phyloP scores from a whole-genome alignment of 2,888 invertebrate genomes.

The Pheosia gnoma region DNA sequence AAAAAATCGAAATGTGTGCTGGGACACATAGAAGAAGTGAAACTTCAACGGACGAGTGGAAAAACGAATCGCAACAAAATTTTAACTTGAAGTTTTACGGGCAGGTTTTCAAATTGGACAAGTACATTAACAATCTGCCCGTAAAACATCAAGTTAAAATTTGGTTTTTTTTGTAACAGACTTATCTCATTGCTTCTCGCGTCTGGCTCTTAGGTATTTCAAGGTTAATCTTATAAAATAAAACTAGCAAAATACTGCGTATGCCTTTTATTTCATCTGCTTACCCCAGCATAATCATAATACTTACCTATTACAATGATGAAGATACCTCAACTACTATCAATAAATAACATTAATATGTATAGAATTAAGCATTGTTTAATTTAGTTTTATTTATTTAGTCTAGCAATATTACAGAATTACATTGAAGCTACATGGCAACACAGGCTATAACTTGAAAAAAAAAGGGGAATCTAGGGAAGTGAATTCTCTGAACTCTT shows the following conservation, averaged over 20 bases:
- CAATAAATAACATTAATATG: slow-evolving; percentile 81
- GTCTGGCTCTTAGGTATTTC: background rate
- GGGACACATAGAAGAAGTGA: no score
- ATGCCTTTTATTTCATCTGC: slow-evolving; percentile 62
- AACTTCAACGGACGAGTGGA: no score
- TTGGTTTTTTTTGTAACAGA: no score
- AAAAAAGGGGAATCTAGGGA: slow-evolving; percentile 16
- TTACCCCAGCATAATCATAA: slow-evolving; percentile 66
- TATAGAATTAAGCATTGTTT: slow-evolving; percentile 71
- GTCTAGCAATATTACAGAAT: slow-evolving; percentile 73
- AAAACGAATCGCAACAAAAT: no score
- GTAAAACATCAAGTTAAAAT: no score
- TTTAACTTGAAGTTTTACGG: no score
- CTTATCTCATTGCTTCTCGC: no score
- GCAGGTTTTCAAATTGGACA: no score
- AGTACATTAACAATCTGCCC: no score
- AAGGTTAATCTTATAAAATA: background rate
- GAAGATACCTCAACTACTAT: slow-evolving; percentile 76
- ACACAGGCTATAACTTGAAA: slow-evolving; percentile 36
- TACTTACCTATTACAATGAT: slow-evolving; percentile 66
- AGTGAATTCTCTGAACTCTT: background rate
- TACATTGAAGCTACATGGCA: slow-evolving; percentile 66
- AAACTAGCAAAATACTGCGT: slow-evolving; percentile 25
- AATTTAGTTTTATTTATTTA: slow-evolving; percentile 56
- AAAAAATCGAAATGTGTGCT: no score